A percentile compares a stretch with the other conserved stretches of the same genome.
These are phyloP conservation scores for Egretta garzetta DNA, from an alignment of 2,113 vertebrate species.

Conservation along the genomic window DNA sequence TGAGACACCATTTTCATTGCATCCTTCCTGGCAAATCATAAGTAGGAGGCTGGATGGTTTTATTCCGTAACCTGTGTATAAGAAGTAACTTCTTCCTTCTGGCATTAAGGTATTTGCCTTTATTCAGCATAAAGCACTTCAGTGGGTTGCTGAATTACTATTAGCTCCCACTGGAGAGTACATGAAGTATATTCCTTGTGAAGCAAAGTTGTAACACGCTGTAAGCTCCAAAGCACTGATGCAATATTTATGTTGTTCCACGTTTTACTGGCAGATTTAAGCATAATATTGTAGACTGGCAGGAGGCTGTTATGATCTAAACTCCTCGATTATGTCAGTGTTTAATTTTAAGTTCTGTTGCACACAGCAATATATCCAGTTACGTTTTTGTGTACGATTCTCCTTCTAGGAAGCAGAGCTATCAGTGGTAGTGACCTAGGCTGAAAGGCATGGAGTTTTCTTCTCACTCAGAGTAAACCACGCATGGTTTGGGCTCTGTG, in stretches of 20 bases:
- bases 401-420: background rate
- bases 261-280: conserved; percentile 52
- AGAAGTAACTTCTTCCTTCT: background rate
- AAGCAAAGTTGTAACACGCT: conserved; percentile 19
- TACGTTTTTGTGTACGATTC: background rate
- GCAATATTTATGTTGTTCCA: conserved; percentile 65
- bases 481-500: background rate
- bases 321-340: conserved; percentile 25
- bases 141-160: conserved; percentile 6
- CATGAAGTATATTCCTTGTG: conserved; percentile 12
- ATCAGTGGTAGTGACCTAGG: background rate
- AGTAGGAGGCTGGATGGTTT: background rate
- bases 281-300: conserved; percentile 59
- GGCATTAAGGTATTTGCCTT: conserved; percentile 1
- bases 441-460: background rate
- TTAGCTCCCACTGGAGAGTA: conserved; percentile 37
- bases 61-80: background rate
- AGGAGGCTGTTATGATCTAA: conserved; percentile 38
- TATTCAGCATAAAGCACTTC: conserved; percentile 12
- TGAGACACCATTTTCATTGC: background rate
- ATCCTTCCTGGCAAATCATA: background rate
- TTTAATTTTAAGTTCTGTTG: conserved; percentile 49
- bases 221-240: conserved; percentile 58
- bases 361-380: background rate
- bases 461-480: background rate